phyloP scores from a whole-genome alignment of 2,888 invertebrate genomes.

The Zygogramma bicolorata region DNA sequence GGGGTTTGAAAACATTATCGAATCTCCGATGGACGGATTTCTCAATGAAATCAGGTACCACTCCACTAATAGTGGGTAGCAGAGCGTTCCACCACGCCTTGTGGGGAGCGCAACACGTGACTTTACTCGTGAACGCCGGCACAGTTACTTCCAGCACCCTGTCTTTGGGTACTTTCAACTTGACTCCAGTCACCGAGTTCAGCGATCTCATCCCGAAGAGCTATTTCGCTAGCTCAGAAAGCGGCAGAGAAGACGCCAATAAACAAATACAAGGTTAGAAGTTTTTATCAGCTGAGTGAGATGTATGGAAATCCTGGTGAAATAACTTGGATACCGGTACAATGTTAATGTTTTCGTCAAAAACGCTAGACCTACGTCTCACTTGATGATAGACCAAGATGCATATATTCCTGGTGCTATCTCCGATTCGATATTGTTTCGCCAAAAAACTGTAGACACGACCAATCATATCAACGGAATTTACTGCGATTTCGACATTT shows the following conservation, averaged over 20 bases:
- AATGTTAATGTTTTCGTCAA: too few relatives aligned
- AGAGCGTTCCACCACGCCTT: constrained; percentile 81
- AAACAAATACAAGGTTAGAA: constrained; percentile 76
- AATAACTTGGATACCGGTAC: too few relatives aligned
- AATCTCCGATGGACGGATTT: constrained; percentile 84
- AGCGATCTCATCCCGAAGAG: constrained; percentile 81
- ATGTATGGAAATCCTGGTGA: too few relatives aligned
- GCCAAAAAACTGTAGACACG: too few relatives aligned
- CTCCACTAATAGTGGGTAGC: constrained; percentile 74
- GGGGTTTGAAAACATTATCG: constrained; percentile 79
- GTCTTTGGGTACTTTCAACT: constrained; percentile 73
- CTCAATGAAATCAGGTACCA: constrained; percentile 66
- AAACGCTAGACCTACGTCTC: too few relatives aligned
- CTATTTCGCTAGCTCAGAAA: constrained; percentile 67
- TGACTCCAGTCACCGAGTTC: constrained; percentile 84
- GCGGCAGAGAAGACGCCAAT: constrained; percentile 68
- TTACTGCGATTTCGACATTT: too few relatives aligned
- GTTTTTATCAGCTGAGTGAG: constrained; percentile 23
- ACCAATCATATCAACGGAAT: too few relatives aligned
- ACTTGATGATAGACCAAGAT: too few relatives aligned
- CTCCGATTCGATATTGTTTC: too few relatives aligned
- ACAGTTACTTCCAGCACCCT: constrained; percentile 68
- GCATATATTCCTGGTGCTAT: too few relatives aligned
- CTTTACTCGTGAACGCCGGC: constrained; percentile 65
- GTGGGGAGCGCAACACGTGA: constrained; percentile 81